Base-by-base conservation (phyloP, 2,113 vertebrate species). In the Phylloscopus trochiloides region DNA sequence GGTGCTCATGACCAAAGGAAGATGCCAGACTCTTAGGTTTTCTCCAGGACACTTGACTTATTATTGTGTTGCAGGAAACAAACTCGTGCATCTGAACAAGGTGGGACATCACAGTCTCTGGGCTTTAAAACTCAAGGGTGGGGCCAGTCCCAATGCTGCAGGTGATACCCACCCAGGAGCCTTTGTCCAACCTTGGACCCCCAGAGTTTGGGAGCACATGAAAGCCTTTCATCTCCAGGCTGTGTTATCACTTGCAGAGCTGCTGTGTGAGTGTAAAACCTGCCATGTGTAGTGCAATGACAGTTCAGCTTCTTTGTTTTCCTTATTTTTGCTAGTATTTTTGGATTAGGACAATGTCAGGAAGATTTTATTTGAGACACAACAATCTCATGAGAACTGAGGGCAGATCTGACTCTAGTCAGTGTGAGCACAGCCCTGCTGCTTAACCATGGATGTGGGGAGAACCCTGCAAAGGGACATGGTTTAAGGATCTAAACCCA, bases 41-140 rank as follows among this genome's bases (percentile, higher is more conserved):
- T 68, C 17, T 26, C 14, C n/a, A 20, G 62, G n/a, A 34, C 26
- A 4, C n/a, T 50, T 54, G 48, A 57, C 43, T 86, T 75, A 78
- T 58, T 50, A 16, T 17, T 36, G 10, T 67, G 15, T 59, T 79
- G 34, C 1, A 4, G 26, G 14, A 66, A 82, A 57, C 28, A 74
- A 72, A 17, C 13, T 17, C 7, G 1, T 72, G 29, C 67, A 14
- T 19, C 34, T 76, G 22, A 59, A 42, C 12, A 40, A 45, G 58
- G 32, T 63, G 40, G 34, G 67, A 16, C 0, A 0, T 55, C 38
- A 54, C 19, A 38, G 16, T 29, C 12, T 71, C 36, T 66, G 45
- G 29, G 42, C 26, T 86, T 86, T n/a, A 63, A 28, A 88, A 59
- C 48, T 50, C 40, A 73, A 61, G 55, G 28, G 1, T 50, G 29